A percentile compares a stretch with the other conserved stretches of the same genome.
Evolutionary conservation across 64 coral and sea anemone genomes (phyloP).

Genomic region (Hydrozoanthus tunicans): DNA sequence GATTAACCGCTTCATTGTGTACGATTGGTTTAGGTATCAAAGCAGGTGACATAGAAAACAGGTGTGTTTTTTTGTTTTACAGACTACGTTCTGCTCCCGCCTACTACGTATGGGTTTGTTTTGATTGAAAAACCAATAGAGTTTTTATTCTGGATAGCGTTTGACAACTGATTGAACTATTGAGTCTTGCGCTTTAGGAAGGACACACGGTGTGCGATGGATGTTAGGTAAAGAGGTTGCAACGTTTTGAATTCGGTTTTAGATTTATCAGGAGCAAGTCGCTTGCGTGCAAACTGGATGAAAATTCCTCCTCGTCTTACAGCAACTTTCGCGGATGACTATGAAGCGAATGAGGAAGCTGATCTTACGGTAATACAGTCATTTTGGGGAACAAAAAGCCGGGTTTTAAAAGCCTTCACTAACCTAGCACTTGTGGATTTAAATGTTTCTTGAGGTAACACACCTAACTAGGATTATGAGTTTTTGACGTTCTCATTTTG

Average conservation of each 20-base stretch:
- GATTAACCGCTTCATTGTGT: background rate
- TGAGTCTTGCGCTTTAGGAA: background rate
- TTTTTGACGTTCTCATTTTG: background rate
- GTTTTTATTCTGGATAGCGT: background rate
- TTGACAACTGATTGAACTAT: conserved; percentile 21
- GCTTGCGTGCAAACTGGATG: background rate
- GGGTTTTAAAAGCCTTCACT: background rate
- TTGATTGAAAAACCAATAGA: conserved; percentile 42
- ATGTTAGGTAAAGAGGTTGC: conserved; percentile 6
- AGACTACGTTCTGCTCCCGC: conserved; percentile 27
- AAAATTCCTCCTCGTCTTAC: background rate
- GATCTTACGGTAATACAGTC: conserved; percentile 29
- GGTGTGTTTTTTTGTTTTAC: conserved; percentile 21
- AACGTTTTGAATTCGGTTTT: conserved; percentile 20
- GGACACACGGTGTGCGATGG: background rate
- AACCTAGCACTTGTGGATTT: background rate
- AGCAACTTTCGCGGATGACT: background rate
- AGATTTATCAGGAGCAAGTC: background rate
- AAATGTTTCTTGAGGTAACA: conserved; percentile 12
- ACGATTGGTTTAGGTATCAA: conserved; percentile 10
- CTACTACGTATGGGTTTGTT: conserved; percentile 27
- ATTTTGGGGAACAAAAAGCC: background rate
- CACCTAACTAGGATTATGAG: background rate
- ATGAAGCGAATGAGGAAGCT: conserved; percentile 50
- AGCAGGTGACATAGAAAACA: conserved; percentile 29